phyloP scores from a whole-genome alignment of 2,797 vertebrate genomes.

The Nannoperca australis region DNA sequence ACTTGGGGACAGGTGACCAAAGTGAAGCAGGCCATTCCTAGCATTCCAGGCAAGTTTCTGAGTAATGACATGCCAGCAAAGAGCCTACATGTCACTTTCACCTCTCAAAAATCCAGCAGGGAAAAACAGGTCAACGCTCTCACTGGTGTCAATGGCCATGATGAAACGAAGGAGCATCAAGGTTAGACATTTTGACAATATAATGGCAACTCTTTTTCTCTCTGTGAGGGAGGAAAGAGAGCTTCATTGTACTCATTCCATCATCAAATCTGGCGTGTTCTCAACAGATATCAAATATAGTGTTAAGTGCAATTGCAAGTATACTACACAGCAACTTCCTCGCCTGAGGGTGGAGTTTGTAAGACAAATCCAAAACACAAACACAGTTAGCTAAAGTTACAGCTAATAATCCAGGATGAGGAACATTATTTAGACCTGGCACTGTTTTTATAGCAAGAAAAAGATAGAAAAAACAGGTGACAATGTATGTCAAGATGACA shows the following conservation, averaged over 20 bases:
- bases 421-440: neutral
- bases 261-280: slow-evolving; percentile 6
- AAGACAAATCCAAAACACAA: neutral
- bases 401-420: neutral
- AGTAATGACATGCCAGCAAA: slow-evolving; percentile 43
- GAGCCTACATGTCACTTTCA: slow-evolving; percentile 23
- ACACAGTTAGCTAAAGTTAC: neutral
- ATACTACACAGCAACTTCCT: neutral
- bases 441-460: neutral
- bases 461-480: too few species aligned
- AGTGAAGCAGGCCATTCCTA: slow-evolving; percentile 38
- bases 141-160: slow-evolving; percentile 55
- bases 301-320: slow-evolving; percentile 17
- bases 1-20: slow-evolving; percentile 76
- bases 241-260: slow-evolving; percentile 5
- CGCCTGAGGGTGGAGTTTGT: neutral
- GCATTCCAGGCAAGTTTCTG: slow-evolving; percentile 50
- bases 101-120: slow-evolving; percentile 40
- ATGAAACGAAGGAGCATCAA: slow-evolving; percentile 42
- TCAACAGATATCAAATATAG: slow-evolving; percentile 17
- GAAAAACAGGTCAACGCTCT: slow-evolving; percentile 28
- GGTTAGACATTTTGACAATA: slow-evolving; percentile 37
- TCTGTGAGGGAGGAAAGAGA: neutral
- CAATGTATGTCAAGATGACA: neutral
- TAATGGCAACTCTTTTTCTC: slow-evolving; percentile 25